phyloP scores from a whole-genome alignment of 2,113 vertebrate genomes.

The Colossoma macropomum region DNA sequence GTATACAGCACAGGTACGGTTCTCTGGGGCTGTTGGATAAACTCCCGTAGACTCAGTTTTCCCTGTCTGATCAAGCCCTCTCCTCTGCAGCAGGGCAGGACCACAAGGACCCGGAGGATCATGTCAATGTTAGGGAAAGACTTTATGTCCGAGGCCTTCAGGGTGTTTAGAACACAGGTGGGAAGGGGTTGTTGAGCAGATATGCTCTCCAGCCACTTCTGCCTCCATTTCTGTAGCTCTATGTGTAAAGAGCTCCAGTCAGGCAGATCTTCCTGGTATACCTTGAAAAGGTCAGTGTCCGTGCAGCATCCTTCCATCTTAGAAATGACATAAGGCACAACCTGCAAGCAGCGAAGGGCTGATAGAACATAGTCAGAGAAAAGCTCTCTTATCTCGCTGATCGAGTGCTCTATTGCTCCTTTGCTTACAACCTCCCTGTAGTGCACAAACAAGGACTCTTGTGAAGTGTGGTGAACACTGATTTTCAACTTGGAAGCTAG shows the following conservation, averaged over 20 bases:
- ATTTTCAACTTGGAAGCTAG: slow-evolving; percentile 73
- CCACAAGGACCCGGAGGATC: slow-evolving; percentile 76
- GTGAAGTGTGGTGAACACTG: slow-evolving; percentile 67
- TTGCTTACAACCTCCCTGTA: slow-evolving; percentile 75
- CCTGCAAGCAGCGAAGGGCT: slow-evolving; percentile 78
- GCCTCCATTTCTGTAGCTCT: slow-evolving; percentile 78
- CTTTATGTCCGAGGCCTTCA: slow-evolving; percentile 74
- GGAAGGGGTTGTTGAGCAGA: slow-evolving; percentile 70
- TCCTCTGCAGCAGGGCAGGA: slow-evolving; percentile 75
- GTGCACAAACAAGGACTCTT: slow-evolving; percentile 73
- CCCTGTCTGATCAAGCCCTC: slow-evolving; percentile 78
- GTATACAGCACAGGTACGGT: slow-evolving; percentile 72
- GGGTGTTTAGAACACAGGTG: slow-evolving; percentile 74
- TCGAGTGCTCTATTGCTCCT: slow-evolving; percentile 69
- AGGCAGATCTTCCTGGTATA: slow-evolving; percentile 78
- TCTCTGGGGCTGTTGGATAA: slow-evolving; percentile 67
- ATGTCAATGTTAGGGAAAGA: slow-evolving; percentile 78
- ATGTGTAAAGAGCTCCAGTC: slow-evolving; percentile 69
- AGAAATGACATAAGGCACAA: slow-evolving; percentile 83
- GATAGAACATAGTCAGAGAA: slow-evolving; percentile 75
- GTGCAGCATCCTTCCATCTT: slow-evolving; percentile 74
- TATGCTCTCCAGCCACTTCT: slow-evolving; percentile 74
- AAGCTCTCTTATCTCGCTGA: slow-evolving; percentile 72
- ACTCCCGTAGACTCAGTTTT: slow-evolving; percentile 72
- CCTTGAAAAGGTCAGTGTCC: slow-evolving; percentile 67